phyloP scores from a whole-genome alignment of 2,888 invertebrate species.

The Diplolepis rosae region DNA sequence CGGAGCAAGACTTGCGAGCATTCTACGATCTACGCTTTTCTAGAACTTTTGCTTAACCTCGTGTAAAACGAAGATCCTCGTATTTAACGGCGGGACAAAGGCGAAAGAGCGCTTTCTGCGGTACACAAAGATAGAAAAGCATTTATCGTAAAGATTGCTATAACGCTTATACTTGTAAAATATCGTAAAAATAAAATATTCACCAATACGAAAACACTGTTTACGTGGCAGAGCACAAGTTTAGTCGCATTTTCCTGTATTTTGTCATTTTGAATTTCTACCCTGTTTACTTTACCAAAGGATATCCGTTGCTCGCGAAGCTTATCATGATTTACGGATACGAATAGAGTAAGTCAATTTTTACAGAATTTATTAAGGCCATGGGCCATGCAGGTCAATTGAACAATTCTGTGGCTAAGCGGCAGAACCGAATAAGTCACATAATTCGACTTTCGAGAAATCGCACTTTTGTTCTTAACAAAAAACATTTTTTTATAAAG shows the following conservation, averaged over 20 bases:
- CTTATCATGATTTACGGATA: background rate
- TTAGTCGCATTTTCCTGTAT: background rate
- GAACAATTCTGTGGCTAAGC: no score
- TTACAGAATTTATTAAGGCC: background rate
- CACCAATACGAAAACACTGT: background rate
- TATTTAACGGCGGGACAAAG: conserved; percentile 12
- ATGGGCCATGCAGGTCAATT: no score
- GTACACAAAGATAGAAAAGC: background rate
- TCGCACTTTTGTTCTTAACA: no score
- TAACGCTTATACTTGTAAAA: background rate
- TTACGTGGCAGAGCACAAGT: background rate
- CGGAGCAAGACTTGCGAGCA: background rate
- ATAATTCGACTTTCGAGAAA: no score
- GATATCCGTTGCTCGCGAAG: background rate
- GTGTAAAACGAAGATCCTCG: background rate
- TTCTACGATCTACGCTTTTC: background rate
- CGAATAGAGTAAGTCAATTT: background rate
- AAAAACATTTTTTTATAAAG: no score
- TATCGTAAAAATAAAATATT: background rate
- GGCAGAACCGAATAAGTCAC: no score
- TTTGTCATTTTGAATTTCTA: background rate
- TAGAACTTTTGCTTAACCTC: background rate
- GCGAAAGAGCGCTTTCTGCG: background rate
- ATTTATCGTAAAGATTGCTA: conserved; percentile 5
- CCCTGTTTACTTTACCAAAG: background rate